Evolutionary conservation across 2,113 vertebrate genomes (phyloP).

Genomic region (Parotia lawesii): DNA sequence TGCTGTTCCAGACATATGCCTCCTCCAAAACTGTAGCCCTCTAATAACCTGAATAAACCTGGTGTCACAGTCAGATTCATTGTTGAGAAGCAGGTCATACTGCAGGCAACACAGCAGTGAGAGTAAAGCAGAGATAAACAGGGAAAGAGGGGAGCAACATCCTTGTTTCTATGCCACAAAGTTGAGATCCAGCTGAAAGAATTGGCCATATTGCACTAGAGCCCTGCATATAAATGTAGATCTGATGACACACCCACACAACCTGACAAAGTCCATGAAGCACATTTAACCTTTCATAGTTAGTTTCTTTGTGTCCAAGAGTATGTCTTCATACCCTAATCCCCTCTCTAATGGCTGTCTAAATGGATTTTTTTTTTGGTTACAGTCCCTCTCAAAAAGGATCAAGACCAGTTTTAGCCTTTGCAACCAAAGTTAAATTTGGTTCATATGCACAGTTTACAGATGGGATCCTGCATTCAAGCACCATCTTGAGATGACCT

Average conservation of each 20-base stretch:
- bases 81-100: neutral
- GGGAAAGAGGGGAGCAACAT: neutral
- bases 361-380: neutral
- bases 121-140: neutral
- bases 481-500: neutral
- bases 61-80: neutral
- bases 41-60: neutral
- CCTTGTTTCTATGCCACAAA: neutral
- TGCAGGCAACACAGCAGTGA: neutral
- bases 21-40: neutral
- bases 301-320: neutral
- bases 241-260: neutral
- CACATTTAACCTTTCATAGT: neutral
- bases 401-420: neutral
- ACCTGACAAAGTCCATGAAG: neutral
- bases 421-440: neutral
- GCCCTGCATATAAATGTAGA: neutral
- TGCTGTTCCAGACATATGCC: neutral
- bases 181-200: neutral
- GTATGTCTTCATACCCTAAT: neutral
- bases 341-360: neutral
- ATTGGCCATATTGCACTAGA: neutral
- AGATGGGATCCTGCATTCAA: neutral
- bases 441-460: neutral
- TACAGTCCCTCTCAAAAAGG: neutral